Conservation (phyloP, 2,888 invertebrate genomes). For the Saturnia pavonia region DNA sequence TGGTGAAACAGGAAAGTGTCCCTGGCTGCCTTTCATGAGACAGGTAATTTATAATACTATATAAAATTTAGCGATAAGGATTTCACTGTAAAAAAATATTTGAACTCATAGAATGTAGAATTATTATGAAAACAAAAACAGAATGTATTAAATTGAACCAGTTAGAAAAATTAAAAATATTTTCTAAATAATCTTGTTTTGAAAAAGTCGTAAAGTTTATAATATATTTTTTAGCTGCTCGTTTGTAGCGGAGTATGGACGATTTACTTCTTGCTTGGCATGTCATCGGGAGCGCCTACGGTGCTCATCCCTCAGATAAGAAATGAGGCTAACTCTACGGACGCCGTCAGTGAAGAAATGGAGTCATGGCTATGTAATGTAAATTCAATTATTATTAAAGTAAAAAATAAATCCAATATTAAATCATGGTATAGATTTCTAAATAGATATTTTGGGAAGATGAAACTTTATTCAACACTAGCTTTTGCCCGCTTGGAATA, state of each 20-base stretch:
- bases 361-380: conserved; percentile 32
- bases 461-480: no score
- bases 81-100: not conserved
- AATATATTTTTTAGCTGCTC: conserved; percentile 25
- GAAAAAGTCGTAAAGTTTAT: not conserved
- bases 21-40: conserved; percentile 22
- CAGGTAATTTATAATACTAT: conserved; percentile 17
- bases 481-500: no score
- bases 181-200: not conserved
- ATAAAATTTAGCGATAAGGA: not conserved
- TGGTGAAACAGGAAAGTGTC: conserved; percentile 18
- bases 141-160: not conserved
- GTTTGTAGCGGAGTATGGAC: conserved; percentile 24
- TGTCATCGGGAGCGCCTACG: conserved; percentile 24
- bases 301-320: conserved; percentile 31
- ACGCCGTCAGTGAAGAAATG: conserved; percentile 29
- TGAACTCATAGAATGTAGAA: not conserved
- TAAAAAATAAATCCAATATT: not conserved
- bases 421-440: not conserved
- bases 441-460: not conserved
- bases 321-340: conserved; percentile 29
- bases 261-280: conserved; percentile 22
- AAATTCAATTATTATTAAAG: conserved; percentile 15
- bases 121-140: not conserved
- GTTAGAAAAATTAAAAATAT: not conserved